Conservation (phyloP, 2,797 vertebrate genomes). For the Oryzias dopingdopingensis region DNA sequence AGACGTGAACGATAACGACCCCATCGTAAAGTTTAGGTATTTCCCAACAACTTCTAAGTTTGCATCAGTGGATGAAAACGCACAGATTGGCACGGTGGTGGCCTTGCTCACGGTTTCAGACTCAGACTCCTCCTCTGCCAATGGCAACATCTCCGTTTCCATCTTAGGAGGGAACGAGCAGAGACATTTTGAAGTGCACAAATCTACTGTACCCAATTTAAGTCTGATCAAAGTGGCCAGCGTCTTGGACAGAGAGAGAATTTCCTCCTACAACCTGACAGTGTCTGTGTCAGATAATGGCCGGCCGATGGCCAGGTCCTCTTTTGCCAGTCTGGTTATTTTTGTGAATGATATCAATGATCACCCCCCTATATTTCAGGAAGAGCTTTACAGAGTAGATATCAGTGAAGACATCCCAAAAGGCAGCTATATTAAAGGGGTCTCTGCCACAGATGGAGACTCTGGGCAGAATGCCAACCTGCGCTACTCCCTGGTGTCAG, state of each 20-base stretch:
- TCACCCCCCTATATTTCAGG: conserved; percentile 93
- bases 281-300: conserved; percentile 90
- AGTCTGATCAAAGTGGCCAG: conserved; percentile 97
- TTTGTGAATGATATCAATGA: conserved; percentile 98
- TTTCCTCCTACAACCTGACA: conserved; percentile 95
- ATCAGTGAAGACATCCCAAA: conserved; percentile 92
- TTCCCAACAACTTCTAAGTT: conserved; percentile 94
- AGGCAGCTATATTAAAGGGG: conserved; percentile 93
- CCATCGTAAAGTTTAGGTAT: conserved; percentile 94
- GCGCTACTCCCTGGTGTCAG: conserved; percentile 94
- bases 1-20: conserved; percentile 97
- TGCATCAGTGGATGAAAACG: conserved; percentile 95
- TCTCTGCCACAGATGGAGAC: conserved; percentile 95
- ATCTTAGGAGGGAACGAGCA: conserved; percentile 96
- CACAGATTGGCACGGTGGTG: conserved; percentile 93
- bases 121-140: conserved; percentile 89
- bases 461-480: conserved; percentile 97
- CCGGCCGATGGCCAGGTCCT: conserved; percentile 84
- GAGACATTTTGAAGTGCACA: conserved; percentile 94
- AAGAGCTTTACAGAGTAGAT: conserved; percentile 87
- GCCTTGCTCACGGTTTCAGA: conserved; percentile 94
- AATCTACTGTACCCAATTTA: conserved; percentile 93
- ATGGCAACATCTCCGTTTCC: conserved; percentile 95
- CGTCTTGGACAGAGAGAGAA: conserved; percentile 91
- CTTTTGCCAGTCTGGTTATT: conserved; percentile 94